phyloP scores from a whole-genome alignment of 2,888 invertebrate species.

The Balanococcus diminutus region DNA sequence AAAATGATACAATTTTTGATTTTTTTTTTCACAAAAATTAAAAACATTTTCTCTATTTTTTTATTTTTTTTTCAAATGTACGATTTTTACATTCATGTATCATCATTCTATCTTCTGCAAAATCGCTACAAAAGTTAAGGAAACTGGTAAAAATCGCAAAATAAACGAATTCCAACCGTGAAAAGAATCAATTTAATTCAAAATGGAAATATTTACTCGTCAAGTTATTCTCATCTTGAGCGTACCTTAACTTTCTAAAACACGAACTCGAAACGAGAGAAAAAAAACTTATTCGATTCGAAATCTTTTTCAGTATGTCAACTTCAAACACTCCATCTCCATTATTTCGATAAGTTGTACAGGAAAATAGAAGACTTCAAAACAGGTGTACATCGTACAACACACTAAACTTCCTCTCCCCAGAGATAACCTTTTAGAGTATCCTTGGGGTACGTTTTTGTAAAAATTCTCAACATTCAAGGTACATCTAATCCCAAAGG shows the following conservation, averaged over 20 bases:
- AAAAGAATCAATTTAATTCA: not conserved
- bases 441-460: no score
- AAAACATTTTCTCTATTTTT: no score
- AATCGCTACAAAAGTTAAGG: not conserved
- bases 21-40: no score
- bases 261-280: not conserved
- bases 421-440: not conserved
- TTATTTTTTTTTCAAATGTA: no score
- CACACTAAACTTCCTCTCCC: not conserved
- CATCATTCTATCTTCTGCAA: no score
- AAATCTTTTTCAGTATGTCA: not conserved
- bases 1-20: no score
- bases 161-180: not conserved
- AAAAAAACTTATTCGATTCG: not conserved
- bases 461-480: no score
- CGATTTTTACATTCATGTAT: no score
- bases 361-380: not conserved
- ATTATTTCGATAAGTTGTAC: not conserved
- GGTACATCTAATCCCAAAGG: not conserved
- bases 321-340: not conserved
- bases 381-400: not conserved
- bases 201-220: not conserved
- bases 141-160: not conserved
- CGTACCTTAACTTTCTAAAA: not conserved
- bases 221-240: not conserved